phyloP scores from a whole-genome alignment of 2,888 invertebrate genomes.

The Heterodera filipjevi region DNA sequence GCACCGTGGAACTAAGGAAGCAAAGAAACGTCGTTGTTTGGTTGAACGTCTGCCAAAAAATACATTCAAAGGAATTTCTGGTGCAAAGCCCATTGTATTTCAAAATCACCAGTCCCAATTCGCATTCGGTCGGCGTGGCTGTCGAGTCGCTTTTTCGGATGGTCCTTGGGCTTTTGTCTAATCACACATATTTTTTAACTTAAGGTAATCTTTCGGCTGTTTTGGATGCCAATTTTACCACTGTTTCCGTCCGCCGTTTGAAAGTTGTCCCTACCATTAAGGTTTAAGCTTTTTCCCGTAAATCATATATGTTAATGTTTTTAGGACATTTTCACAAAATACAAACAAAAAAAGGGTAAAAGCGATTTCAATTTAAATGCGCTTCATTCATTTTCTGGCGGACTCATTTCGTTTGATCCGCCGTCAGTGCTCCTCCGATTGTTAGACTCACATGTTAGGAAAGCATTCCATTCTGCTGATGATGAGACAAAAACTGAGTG shows the following conservation, averaged over 20 bases:
- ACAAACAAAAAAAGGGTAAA: not conserved
- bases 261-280: slow-evolving; percentile 12
- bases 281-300: not conserved
- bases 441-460: slow-evolving; percentile 11
- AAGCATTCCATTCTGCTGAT: not conserved
- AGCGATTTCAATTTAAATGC: not conserved
- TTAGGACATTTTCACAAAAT: not conserved
- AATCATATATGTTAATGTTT: not conserved
- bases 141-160: slow-evolving; percentile 32
- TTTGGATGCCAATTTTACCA: slow-evolving; percentile 15
- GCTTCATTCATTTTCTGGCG: not conserved
- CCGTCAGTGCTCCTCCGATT: slow-evolving; percentile 24
- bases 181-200: not conserved
- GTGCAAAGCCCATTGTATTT: not conserved
- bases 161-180: not conserved
- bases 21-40: not conserved
- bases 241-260: slow-evolving; percentile 12
- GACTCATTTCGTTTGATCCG: slow-evolving; percentile 14
- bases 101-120: not conserved
- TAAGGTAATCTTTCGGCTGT: not conserved
- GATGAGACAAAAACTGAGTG: not conserved
- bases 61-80: not conserved
- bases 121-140: slow-evolving; percentile 15
- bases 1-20: not conserved
- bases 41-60: slow-evolving; percentile 31